Percentiles rank a stretch among this genome's conserved stretches.
Conservation (phyloP, 2,113 vertebrate species). For the Amphiprion percula region DNA sequence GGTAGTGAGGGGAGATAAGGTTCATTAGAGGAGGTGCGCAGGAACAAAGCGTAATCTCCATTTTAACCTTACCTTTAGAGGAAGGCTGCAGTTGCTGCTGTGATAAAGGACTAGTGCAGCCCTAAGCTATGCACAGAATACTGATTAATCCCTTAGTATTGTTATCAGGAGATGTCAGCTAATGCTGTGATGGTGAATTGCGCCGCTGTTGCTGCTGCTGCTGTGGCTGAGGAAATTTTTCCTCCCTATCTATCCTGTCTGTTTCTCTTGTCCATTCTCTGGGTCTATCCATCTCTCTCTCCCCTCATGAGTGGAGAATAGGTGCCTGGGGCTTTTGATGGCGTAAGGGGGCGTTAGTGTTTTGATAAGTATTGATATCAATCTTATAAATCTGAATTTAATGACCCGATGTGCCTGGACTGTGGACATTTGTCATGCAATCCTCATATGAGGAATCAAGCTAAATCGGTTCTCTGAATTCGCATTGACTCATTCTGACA, state of each 20-base stretch:
- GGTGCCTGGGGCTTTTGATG: conserved; percentile 52
- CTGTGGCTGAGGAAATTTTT: conserved; percentile 55
- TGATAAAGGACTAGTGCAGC: conserved; percentile 74
- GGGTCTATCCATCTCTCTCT: conserved; percentile 60
- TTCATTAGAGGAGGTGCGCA: conserved; percentile 77
- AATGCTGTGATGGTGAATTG: conserved; percentile 67
- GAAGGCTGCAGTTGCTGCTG: conserved; percentile 67
- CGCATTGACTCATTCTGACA: conserved; percentile 49
- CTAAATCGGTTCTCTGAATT: conserved; percentile 64
- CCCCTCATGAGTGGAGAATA: conserved; percentile 47
- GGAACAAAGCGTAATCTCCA: conserved; percentile 81
- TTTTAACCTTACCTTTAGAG: conserved; percentile 84
- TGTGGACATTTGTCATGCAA: conserved; percentile 67
- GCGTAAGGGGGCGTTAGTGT: conserved; percentile 64
- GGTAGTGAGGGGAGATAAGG: conserved; percentile 76
- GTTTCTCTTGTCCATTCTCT: conserved; percentile 42
- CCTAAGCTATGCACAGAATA: conserved; percentile 71
- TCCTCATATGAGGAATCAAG: conserved; percentile 62
- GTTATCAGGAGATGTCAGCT: conserved; percentile 75
- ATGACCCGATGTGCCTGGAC: conserved; percentile 63
- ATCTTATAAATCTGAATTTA: conserved; percentile 81
- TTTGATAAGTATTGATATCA: conserved; percentile 80
- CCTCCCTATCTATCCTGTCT: conserved; percentile 34
- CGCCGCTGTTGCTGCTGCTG: conserved; percentile 18
- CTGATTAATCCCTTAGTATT: conserved; percentile 75